These are phyloP conservation scores for Sphyrna mokarran DNA, from an alignment of 2,113 vertebrate species.

Conservation along the genomic window DNA sequence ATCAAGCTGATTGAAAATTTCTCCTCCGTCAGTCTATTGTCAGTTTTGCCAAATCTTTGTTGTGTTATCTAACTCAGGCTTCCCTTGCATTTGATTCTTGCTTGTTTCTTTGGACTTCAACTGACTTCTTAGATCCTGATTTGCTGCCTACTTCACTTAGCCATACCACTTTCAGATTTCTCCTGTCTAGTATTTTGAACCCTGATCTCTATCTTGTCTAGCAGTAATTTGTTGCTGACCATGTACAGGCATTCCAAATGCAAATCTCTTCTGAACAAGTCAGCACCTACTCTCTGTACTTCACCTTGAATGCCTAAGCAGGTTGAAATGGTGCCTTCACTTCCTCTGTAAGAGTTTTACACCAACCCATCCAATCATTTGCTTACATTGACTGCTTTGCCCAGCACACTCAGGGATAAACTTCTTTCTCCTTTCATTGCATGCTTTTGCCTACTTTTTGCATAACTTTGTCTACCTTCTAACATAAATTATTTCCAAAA, in stretches of 20 bases:
- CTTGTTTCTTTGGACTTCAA: not conserved
- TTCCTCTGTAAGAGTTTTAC: not conserved
- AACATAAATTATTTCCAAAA: not conserved
- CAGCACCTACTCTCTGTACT: not conserved
- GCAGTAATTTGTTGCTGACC: not conserved
- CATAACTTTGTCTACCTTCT: not conserved
- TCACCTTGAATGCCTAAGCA: not conserved
- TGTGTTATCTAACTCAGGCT: not conserved
- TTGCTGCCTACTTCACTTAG: not conserved
- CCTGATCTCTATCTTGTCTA: not conserved
- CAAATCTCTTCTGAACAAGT: not conserved
- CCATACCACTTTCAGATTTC: not conserved
- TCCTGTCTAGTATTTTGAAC: not conserved
- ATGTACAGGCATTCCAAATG: not conserved
- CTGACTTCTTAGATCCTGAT: not conserved
- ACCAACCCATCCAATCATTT: not conserved
- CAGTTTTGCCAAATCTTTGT: not conserved
- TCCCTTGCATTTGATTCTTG: not conserved
- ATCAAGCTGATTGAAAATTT: not conserved
- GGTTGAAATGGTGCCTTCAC: not conserved
- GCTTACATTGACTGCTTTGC: not conserved
- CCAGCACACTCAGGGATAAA: not conserved
- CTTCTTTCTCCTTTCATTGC: not conserved
- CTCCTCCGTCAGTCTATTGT: not conserved
- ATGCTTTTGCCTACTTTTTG: not conserved